Conservation (phyloP, 2,888 invertebrate genomes). For the Drosophila niveifrons region DNA sequence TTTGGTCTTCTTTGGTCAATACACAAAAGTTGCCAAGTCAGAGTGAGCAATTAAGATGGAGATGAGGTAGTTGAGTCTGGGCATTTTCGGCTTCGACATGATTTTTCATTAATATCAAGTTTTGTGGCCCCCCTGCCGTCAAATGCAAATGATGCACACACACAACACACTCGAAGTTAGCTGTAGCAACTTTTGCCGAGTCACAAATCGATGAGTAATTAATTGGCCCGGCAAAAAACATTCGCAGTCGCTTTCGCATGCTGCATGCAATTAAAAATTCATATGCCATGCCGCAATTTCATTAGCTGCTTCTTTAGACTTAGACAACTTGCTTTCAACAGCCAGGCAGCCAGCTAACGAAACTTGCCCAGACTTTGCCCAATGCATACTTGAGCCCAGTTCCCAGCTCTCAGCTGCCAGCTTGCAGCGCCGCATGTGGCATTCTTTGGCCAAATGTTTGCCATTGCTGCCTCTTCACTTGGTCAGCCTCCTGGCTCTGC, state of each 20-base stretch:
- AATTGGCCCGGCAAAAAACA: conserved; percentile 66
- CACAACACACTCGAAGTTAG: conserved; percentile 17
- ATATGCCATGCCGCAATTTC: conserved; percentile 73
- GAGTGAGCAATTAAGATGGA: conserved; percentile 50
- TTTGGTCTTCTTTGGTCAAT: conserved; percentile 24
- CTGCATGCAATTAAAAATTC: conserved; percentile 80
- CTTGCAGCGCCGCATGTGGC: conserved; percentile 55
- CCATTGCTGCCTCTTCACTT: conserved; percentile 31
- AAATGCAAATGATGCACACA: conserved; percentile 73
- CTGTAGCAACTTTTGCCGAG: conserved; percentile 45
- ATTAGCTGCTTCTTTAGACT: conserved; percentile 60
- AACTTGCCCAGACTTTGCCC: conserved; percentile 12
- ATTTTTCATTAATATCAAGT: conserved; percentile 52
- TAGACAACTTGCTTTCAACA: conserved; percentile 67
- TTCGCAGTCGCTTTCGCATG: conserved; percentile 57
- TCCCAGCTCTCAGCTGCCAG: conserved; percentile 1
- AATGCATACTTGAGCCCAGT: neutral
- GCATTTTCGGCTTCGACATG: conserved; percentile 10
- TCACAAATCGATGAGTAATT: conserved; percentile 80
- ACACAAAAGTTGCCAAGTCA: conserved; percentile 73
- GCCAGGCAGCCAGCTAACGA: neutral
- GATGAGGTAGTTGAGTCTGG: neutral
- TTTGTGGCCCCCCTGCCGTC: conserved; percentile 47
- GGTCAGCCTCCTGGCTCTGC: conserved; percentile 20
- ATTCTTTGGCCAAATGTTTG: conserved; percentile 55